These are phyloP conservation scores for Eupithecia insigniata DNA, from an alignment of 2,888 invertebrate species.

Conservation along the genomic window DNA sequence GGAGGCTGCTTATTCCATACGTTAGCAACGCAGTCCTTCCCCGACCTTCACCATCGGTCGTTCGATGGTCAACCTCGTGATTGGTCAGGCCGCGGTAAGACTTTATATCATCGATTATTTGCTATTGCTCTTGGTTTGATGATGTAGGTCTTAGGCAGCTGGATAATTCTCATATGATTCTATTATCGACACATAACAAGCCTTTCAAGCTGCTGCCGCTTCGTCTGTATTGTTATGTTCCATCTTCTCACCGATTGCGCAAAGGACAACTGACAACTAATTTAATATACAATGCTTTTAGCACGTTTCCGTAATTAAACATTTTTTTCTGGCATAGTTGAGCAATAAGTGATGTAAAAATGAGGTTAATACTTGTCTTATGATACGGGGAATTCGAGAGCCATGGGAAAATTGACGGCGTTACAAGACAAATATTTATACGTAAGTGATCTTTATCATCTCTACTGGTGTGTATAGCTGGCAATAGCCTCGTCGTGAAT, in stretches of 20 bases:
- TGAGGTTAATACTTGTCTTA: constrained; percentile 36
- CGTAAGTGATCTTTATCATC: constrained; percentile 11
- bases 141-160: neutral
- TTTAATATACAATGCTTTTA: constrained; percentile 24
- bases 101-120: too few relatives aligned
- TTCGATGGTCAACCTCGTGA: too few relatives aligned
- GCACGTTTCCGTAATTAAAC: constrained; percentile 42
- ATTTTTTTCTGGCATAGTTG: constrained; percentile 35
- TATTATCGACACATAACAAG: neutral
- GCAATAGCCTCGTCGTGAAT: neutral
- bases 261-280: constrained; percentile 24
- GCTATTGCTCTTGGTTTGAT: too few relatives aligned
- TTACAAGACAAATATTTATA: constrained; percentile 21
- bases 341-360: constrained; percentile 31
- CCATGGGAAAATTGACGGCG: constrained; percentile 43
- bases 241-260: constrained; percentile 20
- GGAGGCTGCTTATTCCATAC: too few relatives aligned
- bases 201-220: neutral
- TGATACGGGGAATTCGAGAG: constrained; percentile 43
- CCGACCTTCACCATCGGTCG: too few relatives aligned
- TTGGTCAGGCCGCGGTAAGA: too few relatives aligned
- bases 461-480: neutral
- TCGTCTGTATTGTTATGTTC: neutral
- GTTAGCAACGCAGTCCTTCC: too few relatives aligned
- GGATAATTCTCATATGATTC: neutral